Base-by-base conservation (phyloP, 2,888 invertebrate species). In the Rhagophthalmus giganteus region DNA sequence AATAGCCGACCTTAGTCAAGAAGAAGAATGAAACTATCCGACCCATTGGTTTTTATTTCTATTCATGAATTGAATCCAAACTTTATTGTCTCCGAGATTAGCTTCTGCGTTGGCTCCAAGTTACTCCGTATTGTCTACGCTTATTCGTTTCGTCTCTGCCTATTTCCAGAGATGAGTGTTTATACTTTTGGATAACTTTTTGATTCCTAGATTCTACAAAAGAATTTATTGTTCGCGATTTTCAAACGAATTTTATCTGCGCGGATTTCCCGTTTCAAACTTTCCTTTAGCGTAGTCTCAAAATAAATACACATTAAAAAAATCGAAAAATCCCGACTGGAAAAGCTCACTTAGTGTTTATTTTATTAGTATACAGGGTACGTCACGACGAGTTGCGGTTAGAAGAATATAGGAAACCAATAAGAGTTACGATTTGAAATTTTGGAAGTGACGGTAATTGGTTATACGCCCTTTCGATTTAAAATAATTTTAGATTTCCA, bases 41-140 rank as follows among this genome's bases (percentile, higher is more conserved):
- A 70, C 64, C 70, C 72, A 71, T 72, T 72, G 71, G 68, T 63
- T 72, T 72, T 72, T 71, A 72, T 71, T 71, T 66, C 67, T 66
- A 67, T 69, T 70, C 71, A 69, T 67, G 70, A 70, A 70, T 69
- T 66, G 68, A 65, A 70, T 70, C 65, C 60, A 56, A 61, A 64
- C 57, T 56, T 61, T 60, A 49, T 54, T 58, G 60, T 60, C 51
- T 57, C 55, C 44, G 52, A 59, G 61, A 65, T 64, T 59, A 56
- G 61, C 50, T 50, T 54, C 46, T 42, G 42, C 53, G 26, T 53
- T 53, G 53, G 47, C 53, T 47, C 48, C 47, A 48, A 44, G 37
- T 53, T 44, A 48, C 14, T 39, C 48, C 48, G 38, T 48, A 53
- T 48, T 53, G 48, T 53, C 45, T 53, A 20, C 41, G 47, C 30